Percentiles rank a stretch among this genome's conserved stretches.
Evolutionary conservation across 2,888 invertebrate genomes (phyloP).

Genomic region (Ditula angustiorana): DNA sequence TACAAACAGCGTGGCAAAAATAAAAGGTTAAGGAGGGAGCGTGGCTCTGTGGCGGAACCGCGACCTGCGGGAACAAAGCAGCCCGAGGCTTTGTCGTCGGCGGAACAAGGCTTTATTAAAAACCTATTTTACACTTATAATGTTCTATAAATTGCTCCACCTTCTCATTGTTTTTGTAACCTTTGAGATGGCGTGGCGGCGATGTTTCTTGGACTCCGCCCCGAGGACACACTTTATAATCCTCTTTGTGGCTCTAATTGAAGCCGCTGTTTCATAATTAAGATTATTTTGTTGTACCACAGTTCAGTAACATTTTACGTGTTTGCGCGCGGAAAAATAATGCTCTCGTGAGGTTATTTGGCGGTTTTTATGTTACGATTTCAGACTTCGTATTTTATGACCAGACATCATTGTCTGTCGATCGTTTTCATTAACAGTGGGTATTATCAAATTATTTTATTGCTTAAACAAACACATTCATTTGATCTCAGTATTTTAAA

Average conservation of each 20-base stretch:
- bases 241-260: conserved; percentile 26
- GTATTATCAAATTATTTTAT: no score
- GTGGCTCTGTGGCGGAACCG: conserved; percentile 54
- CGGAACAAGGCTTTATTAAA: conserved; percentile 68
- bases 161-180: conserved; percentile 41
- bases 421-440: no score
- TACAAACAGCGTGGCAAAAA: conserved; percentile 49
- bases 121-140: conserved; percentile 63
- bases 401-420: no score
- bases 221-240: conserved; percentile 18
- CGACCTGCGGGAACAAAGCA: conserved; percentile 58
- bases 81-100: conserved; percentile 57
- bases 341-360: not conserved
- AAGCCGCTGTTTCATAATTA: conserved; percentile 12
- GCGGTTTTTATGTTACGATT: not conserved
- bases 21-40: conserved; percentile 50
- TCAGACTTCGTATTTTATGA: not conserved
- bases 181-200: conserved; percentile 25
- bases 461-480: no score
- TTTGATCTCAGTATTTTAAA: no score
- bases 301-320: not conserved
- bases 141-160: conserved; percentile 58
- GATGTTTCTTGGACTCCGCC: conserved; percentile 22
- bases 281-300: conserved; percentile 11
- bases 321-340: not conserved